phyloP scores from a whole-genome alignment of 1,140 invertebrate species.

The silkworm (Bombyx mori) region ASM3026992v2 NC_085119.1:7815501-7816000 shows the following conservation, averaged over 20 bases:
- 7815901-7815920: conserved; percentile 70
- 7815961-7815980: conserved; percentile 49
- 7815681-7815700: conserved; percentile 14
- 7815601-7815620: conserved; percentile 37
- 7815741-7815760: conserved; percentile 53
- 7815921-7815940: conserved; percentile 67
- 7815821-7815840: conserved; percentile 33
- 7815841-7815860: conserved; percentile 55
- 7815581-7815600: conserved; percentile 53
- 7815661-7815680: conserved; percentile 26
- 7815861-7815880: conserved; percentile 57
- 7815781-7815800: conserved; percentile 34
- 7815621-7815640: conserved; percentile 47
- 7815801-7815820: conserved; percentile 32
- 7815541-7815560: conserved; percentile 59
- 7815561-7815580: conserved; percentile 51
- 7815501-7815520: conserved; percentile 27
- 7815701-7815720: conserved; percentile 19
- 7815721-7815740: conserved; percentile 23
- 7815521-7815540: conserved; percentile 62
- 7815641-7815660: conserved; percentile 29
- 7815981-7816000: conserved; percentile 56
- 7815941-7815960: conserved; percentile 56
- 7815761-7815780: conserved; percentile 48
- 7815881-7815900: conserved; percentile 68